These are phyloP conservation scores for Entomyzon cyanotis DNA, from an alignment of 2,113 vertebrate genomes.

Conservation along the genomic window DNA sequence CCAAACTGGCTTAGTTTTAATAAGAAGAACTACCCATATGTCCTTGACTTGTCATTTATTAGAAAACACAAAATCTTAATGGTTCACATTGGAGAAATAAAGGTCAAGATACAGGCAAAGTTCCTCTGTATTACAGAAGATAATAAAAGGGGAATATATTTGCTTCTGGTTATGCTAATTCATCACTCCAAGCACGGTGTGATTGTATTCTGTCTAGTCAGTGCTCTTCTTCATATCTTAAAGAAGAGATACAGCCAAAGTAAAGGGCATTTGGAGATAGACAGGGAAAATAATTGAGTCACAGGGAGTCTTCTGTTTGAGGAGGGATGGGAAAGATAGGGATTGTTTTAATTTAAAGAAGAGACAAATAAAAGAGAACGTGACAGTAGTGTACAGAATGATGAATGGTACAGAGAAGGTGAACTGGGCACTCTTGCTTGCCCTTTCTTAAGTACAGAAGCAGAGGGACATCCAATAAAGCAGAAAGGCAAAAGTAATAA, in stretches of 20 bases:
- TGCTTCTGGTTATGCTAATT: constrained; percentile 39
- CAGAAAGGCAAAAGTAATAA: background rate
- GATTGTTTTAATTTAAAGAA: constrained; percentile 40
- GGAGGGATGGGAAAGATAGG: background rate
- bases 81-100: background rate
- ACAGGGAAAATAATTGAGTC: constrained; percentile 38
- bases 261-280: constrained; percentile 19
- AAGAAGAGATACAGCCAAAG: constrained; percentile 1
- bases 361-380: constrained; percentile 7
- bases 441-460: background rate
- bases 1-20: background rate
- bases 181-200: background rate
- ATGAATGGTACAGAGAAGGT: constrained; percentile 20
- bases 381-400: background rate
- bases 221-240: background rate
- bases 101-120: background rate
- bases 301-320: constrained; percentile 17
- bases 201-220: constrained; percentile 10
- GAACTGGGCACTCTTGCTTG: background rate
- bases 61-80: background rate
- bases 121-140: background rate
- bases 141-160: background rate
- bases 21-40: background rate
- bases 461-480: background rate
- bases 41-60: constrained; percentile 1